Conservation (phyloP, 2,888 invertebrate genomes). For the Caenorhabditis afra region DNA sequence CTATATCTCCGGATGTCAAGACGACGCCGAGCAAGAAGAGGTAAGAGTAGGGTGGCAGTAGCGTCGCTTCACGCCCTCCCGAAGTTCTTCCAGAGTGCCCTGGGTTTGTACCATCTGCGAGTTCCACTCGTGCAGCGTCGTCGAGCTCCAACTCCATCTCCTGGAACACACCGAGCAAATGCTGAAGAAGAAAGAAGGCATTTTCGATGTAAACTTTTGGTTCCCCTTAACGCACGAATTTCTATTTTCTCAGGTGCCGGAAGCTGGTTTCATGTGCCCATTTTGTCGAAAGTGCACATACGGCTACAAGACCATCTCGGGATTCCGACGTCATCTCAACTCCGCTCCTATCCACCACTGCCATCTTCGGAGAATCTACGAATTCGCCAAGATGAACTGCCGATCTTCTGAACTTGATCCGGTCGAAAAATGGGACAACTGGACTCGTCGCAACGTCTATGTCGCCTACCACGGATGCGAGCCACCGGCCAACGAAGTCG, state of each 20-base stretch:
- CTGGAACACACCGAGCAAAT: slow-evolving; percentile 56
- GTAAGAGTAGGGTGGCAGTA: slow-evolving; percentile 13
- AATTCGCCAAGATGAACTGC: slow-evolving; percentile 67
- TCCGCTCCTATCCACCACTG: slow-evolving; percentile 65
- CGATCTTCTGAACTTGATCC: slow-evolving; percentile 63
- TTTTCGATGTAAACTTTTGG: slow-evolving; percentile 11
- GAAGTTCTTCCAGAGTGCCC: slow-evolving; percentile 59
- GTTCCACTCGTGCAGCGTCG: slow-evolving; percentile 64
- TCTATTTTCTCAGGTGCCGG: slow-evolving; percentile 34
- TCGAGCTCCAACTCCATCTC: slow-evolving; percentile 57
- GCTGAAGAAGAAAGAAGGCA: slow-evolving; percentile 45
- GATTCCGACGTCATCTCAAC: slow-evolving; percentile 67
- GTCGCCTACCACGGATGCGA: slow-evolving; percentile 69
- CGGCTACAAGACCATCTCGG: slow-evolving; percentile 70
- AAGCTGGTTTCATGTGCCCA: slow-evolving; percentile 68
- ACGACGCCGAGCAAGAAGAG: slow-evolving; percentile 66
- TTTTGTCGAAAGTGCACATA: slow-evolving; percentile 73
- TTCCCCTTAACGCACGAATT: neutral
- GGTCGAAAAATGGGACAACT: slow-evolving; percentile 61
- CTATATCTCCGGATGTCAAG: slow-evolving; percentile 60
- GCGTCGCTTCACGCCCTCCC: no score
- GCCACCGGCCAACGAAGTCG: slow-evolving; percentile 56
- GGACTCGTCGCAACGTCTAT: slow-evolving; percentile 68
- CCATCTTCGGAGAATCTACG: slow-evolving; percentile 66
- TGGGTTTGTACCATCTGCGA: slow-evolving; percentile 72